Percentiles rank a stretch among this genome's conserved stretches.
Conservation (phyloP, 2,888 invertebrate genomes). For the Drosophila stalkeri region DNA sequence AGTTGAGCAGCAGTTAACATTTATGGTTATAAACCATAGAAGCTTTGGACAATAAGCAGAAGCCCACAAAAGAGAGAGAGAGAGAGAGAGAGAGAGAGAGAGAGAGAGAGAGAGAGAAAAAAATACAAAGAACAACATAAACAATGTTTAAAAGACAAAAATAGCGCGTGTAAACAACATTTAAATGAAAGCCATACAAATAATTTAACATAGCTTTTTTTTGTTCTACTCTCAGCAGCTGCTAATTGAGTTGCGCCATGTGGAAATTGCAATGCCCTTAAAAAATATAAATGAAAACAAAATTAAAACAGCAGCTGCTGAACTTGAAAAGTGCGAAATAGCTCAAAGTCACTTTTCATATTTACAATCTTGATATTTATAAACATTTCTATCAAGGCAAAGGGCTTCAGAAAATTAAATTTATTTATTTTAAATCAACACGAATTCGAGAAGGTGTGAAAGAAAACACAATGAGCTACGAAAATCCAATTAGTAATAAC, state of each 20-base stretch:
- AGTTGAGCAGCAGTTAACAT: conserved; percentile 12
- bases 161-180: conserved; percentile 50
- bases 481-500: not conserved
- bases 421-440: not conserved
- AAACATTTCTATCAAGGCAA: conserved; percentile 5
- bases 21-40: conserved; percentile 11
- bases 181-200: conserved; percentile 27
- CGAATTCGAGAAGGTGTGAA: not conserved
- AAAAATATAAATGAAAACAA: not conserved
- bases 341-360: conserved; percentile 1
- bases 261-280: conserved; percentile 37
- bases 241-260: conserved; percentile 36
- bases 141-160: conserved; percentile 35
- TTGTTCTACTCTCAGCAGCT: not conserved
- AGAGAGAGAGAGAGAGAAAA: not conserved
- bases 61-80: not conserved
- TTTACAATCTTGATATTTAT: conserved; percentile 6
- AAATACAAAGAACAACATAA: conserved; percentile 26
- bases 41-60: conserved; percentile 31
- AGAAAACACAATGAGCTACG: not conserved
- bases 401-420: not conserved
- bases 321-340: conserved; percentile 49
- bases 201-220: conserved; percentile 22
- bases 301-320: conserved; percentile 1
- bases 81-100: too few species aligned